These are phyloP conservation scores for Diploptera punctata DNA, from an alignment of 2,888 invertebrate genomes.

Conservation along the genomic window DNA sequence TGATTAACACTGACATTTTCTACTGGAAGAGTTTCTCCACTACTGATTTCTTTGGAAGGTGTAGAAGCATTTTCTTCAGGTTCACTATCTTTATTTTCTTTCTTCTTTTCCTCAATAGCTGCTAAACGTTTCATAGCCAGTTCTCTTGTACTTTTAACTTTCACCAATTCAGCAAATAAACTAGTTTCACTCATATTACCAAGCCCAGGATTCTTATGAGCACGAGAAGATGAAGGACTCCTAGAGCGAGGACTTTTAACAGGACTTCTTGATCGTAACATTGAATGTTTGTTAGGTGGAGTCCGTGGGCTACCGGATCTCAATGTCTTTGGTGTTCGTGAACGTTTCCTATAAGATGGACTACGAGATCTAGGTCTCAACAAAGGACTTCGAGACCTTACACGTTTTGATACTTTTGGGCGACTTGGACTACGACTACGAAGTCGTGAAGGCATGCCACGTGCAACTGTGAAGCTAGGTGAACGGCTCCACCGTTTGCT, in stretches of 20 bases:
- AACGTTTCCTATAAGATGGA: constrained; percentile 28
- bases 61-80: constrained; percentile 38
- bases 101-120: constrained; percentile 72
- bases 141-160: constrained; percentile 82
- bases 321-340: constrained; percentile 21
- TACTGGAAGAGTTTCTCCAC: constrained; percentile 39
- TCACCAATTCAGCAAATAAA: constrained; percentile 87
- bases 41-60: constrained; percentile 36
- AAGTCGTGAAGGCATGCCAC: constrained; percentile 19
- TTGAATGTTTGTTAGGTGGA: constrained; percentile 37
- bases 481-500: constrained; percentile 47
- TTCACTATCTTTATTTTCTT: constrained; percentile 58
- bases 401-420: constrained; percentile 30
- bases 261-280: constrained; percentile 34
- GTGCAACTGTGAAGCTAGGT: constrained; percentile 56
- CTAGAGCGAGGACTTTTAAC: constrained; percentile 34
- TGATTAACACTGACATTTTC: constrained; percentile 35
- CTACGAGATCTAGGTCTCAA: constrained; percentile 44
- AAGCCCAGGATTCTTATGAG: constrained; percentile 34
- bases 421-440: constrained; percentile 33
- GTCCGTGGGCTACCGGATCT: constrained; percentile 49
- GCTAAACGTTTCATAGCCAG: constrained; percentile 68
- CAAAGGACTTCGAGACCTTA: constrained; percentile 53
- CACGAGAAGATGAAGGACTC: constrained; percentile 34
- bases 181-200: constrained; percentile 90